These are phyloP conservation scores for Eumaeus atala DNA, from an alignment of 1,140 invertebrate genomes.

Conservation along the genomic window DNA sequence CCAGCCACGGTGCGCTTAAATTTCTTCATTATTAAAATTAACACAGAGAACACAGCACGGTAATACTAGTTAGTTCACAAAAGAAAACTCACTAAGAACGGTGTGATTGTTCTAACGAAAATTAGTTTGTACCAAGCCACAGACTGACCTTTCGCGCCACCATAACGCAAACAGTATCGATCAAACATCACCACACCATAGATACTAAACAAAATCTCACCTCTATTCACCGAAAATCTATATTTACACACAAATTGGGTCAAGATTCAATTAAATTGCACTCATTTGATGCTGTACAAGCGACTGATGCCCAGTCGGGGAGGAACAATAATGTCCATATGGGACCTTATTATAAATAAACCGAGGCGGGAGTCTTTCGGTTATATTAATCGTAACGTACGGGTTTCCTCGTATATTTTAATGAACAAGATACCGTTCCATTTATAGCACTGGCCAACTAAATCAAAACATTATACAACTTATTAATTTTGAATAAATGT, in stretches of 20 bases:
- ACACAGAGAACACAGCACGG: too few relatives aligned
- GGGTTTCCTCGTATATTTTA: slow-evolving; percentile 37
- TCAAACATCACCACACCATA: slow-evolving; percentile 33
- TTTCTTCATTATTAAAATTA: too few relatives aligned
- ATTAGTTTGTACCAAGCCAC: not conserved
- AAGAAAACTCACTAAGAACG: too few relatives aligned
- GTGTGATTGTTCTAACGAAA: not conserved
- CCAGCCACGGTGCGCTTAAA: too few relatives aligned
- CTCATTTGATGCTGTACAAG: slow-evolving; percentile 18
- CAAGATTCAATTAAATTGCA: slow-evolving; percentile 34
- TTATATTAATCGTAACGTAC: slow-evolving; percentile 48
- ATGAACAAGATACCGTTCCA: not conserved
- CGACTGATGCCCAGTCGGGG: slow-evolving; percentile 46
- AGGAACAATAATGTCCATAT: slow-evolving; percentile 57
- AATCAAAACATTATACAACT: too few relatives aligned
- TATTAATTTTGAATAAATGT: too few relatives aligned
- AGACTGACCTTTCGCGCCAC: slow-evolving; percentile 39
- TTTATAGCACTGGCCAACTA: not conserved
- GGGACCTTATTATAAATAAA: slow-evolving; percentile 54
- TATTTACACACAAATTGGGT: slow-evolving; percentile 49
- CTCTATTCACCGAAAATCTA: slow-evolving; percentile 41
- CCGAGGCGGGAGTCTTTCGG: slow-evolving; percentile 50
- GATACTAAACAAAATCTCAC: slow-evolving; percentile 40
- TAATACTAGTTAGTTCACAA: too few relatives aligned
- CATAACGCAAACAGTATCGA: slow-evolving; percentile 12